Percentiles rank a stretch among this genome's conserved stretches.
phyloP scores from a whole-genome alignment of 2,888 invertebrate species.

The Drosophila tripunctata region DNA sequence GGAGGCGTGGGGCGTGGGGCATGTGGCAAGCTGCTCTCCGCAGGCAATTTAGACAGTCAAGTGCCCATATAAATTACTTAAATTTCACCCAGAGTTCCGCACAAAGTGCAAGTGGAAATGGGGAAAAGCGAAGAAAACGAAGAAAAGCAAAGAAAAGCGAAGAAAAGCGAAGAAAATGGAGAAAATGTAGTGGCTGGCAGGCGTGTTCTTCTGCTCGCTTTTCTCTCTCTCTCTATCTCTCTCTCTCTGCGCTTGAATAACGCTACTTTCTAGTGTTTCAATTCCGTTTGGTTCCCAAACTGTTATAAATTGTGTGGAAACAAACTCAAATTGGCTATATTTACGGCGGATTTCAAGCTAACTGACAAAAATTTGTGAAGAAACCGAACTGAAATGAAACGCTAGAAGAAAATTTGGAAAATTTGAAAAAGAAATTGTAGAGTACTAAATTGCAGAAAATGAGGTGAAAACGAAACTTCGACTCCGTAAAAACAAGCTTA shows the following conservation, averaged over 20 bases:
- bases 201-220: slow-evolving; percentile 4
- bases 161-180: slow-evolving; percentile 14
- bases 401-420: too few species aligned
- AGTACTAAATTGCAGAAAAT: too few species aligned
- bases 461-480: too few species aligned
- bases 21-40: slow-evolving; percentile 62
- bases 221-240: background rate
- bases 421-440: too few species aligned
- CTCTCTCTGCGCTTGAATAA: slow-evolving; percentile 30
- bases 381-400: too few species aligned
- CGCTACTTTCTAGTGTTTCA: slow-evolving; percentile 4
- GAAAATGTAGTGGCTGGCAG: slow-evolving; percentile 20
- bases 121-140: slow-evolving; percentile 1
- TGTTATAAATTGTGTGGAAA: background rate
- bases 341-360: too few species aligned
- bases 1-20: background rate
- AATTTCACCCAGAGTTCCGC: slow-evolving; percentile 78
- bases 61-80: slow-evolving; percentile 85
- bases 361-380: too few species aligned
- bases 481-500: too few species aligned
- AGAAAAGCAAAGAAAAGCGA: slow-evolving; percentile 3
- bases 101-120: slow-evolving; percentile 42
- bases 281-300: background rate
- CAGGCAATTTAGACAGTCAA: slow-evolving; percentile 85
- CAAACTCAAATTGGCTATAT: slow-evolving; percentile 13